A percentile compares a stretch with the other conserved stretches of the same genome.
Evolutionary conservation across 2,888 invertebrate genomes (phyloP).

Genomic region (Dicranocentrus wangi): DNA sequence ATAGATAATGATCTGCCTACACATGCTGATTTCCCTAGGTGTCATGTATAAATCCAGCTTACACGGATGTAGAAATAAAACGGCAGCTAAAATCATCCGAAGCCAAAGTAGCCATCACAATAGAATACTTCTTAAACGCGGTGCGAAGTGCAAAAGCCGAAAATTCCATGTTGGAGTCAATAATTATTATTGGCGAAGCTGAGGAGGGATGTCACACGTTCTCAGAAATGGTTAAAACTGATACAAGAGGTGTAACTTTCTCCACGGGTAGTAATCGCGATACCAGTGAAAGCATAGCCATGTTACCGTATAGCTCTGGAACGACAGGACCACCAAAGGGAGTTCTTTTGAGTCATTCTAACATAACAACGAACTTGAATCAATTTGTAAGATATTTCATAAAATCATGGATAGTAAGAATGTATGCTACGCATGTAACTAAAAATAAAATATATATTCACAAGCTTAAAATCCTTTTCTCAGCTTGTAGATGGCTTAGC

Average conservation of each 20-base stretch:
- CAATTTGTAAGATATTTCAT: too few species aligned
- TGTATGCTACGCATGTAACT: too few species aligned
- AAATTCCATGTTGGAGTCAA: slow-evolving; percentile 59
- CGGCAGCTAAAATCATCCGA: slow-evolving; percentile 69
- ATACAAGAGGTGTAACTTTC: slow-evolving; percentile 57
- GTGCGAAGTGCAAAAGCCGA: slow-evolving; percentile 51
- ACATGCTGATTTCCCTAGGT: too few species aligned
- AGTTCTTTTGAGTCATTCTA: slow-evolving; percentile 68
- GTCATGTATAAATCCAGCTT: slow-evolving; percentile 67
- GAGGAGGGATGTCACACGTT: slow-evolving; percentile 66
- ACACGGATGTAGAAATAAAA: slow-evolving; percentile 61
- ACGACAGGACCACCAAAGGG: slow-evolving; percentile 78
- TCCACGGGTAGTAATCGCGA: slow-evolving; percentile 60
- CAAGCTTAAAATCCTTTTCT: too few species aligned
- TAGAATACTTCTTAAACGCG: slow-evolving; percentile 56
- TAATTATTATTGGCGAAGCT: slow-evolving; percentile 69
- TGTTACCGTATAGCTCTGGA: slow-evolving; percentile 81
- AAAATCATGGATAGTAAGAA: too few species aligned
- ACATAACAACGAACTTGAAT: slow-evolving; percentile 60
- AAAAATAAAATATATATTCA: too few species aligned
- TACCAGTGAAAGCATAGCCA: slow-evolving; percentile 74
- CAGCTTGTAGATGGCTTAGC: slow-evolving; percentile 34
- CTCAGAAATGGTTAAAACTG: slow-evolving; percentile 69
- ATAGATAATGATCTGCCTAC: neutral
- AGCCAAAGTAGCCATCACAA: slow-evolving; percentile 67